Evolutionary conservation across 2,888 invertebrate genomes (phyloP).

Genomic region (Eristalinus sepulchralis): DNA sequence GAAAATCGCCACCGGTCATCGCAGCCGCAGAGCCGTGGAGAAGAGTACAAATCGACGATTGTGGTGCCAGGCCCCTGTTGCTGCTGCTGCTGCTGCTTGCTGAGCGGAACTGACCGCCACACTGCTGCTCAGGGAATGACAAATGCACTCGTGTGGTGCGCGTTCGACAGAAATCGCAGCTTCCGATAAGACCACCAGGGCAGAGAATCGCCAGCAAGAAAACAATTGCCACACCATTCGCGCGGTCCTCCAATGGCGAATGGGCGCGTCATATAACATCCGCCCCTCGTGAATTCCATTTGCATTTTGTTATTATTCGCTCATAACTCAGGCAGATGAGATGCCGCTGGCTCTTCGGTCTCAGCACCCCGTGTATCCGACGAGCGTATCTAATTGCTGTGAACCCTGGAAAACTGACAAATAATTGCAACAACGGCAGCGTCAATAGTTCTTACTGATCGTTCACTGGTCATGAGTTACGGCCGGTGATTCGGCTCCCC

Average conservation of each 20-base stretch:
- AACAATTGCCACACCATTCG: not conserved
- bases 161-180: conserved; percentile 75
- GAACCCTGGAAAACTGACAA: conserved; percentile 48
- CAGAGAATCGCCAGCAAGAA: conserved; percentile 33
- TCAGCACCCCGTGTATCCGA: conserved; percentile 53
- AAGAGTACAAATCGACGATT: not conserved
- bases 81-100: conserved; percentile 49
- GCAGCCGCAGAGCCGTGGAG: not conserved
- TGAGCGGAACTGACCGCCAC: not conserved
- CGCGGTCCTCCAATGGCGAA: conserved; percentile 16
- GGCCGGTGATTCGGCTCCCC: not conserved
- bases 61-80: conserved; percentile 55
- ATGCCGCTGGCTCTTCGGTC: conserved; percentile 58
- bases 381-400: conserved; percentile 51
- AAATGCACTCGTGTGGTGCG: conserved; percentile 66
- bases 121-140: conserved; percentile 38
- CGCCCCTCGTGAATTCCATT: conserved; percentile 66
- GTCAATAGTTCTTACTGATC: conserved; percentile 69
- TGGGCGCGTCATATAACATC: conserved; percentile 69
- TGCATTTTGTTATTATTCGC: conserved; percentile 66
- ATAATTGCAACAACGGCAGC: conserved; percentile 56
- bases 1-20: conserved; percentile 70
- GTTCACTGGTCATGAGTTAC: conserved; percentile 65
- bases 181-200: conserved; percentile 80
- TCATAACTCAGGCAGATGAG: conserved; percentile 67